Percentiles rank a stretch among this genome's conserved stretches.
These are phyloP conservation scores for Euschistus heros DNA, from an alignment of 1,140 invertebrate genomes.

Conservation along the genomic window DNA sequence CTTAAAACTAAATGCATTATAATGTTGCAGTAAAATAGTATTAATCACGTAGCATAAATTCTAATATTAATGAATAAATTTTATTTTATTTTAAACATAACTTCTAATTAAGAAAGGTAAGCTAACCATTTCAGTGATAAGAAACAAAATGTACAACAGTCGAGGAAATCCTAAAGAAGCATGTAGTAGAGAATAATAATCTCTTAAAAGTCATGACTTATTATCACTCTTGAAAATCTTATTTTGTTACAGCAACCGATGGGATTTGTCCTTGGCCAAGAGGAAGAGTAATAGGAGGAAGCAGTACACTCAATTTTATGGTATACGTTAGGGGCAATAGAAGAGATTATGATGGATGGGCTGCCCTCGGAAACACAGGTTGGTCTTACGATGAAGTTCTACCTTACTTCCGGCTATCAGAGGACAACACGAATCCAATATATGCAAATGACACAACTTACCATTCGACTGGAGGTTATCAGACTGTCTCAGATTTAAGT, in stretches of 20 bases:
- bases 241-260: conserved; percentile 28
- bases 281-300: conserved; percentile 50
- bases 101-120: too few species aligned
- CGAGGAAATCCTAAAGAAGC: background rate
- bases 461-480: conserved; percentile 55
- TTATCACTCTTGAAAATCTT: background rate
- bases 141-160: background rate
- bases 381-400: conserved; percentile 69
- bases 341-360: conserved; percentile 48
- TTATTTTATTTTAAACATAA: too few species aligned
- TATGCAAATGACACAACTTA: conserved; percentile 45
- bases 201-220: background rate
- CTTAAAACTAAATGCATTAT: too few species aligned
- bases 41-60: too few species aligned
- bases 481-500: conserved; percentile 51
- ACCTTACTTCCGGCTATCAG: conserved; percentile 67
- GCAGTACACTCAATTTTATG: conserved; percentile 50
- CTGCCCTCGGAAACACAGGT: conserved; percentile 36
- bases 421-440: conserved; percentile 54
- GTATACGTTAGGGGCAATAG: conserved; percentile 48
- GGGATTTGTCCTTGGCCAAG: conserved; percentile 29
- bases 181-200: background rate
- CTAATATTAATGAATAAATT: too few species aligned
- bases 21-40: too few species aligned
- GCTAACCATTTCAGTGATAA: background rate